Conservation (phyloP, 2,113 vertebrate genomes). For the Sisor rabdophorus region DNA sequence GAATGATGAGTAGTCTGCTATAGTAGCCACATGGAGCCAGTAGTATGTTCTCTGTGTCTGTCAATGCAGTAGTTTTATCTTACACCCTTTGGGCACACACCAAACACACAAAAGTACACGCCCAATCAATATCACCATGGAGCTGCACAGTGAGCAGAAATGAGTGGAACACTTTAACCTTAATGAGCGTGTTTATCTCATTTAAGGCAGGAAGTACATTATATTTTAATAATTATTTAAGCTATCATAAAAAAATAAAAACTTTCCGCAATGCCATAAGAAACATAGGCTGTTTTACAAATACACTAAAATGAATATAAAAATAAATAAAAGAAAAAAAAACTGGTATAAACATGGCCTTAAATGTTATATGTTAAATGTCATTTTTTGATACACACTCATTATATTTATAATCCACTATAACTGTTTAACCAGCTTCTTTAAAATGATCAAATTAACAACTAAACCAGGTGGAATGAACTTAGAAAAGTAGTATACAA, state of each 20-base stretch:
- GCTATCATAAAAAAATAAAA: not conserved
- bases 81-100: not conserved
- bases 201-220: not conserved
- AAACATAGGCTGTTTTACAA: not conserved
- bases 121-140: constrained; percentile 14
- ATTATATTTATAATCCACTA: not conserved
- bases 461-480: not conserved
- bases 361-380: constrained; percentile 7
- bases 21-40: constrained; percentile 12
- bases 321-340: not conserved
- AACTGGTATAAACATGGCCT: constrained; percentile 1
- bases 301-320: not conserved
- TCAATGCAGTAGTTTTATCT: constrained; percentile 33
- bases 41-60: constrained; percentile 58
- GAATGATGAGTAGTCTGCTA: not conserved
- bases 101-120: not conserved
- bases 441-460: not conserved
- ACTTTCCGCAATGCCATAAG: not conserved
- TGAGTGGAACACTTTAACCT: constrained; percentile 39
- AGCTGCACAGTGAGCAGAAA: too few relatives aligned
- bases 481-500: not conserved
- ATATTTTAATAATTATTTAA: not conserved
- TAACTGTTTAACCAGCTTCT: not conserved
- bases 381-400: not conserved
- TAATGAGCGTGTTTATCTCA: not conserved